Conservation (phyloP, 2,113 vertebrate genomes). For the Carassius auratus region DNA sequence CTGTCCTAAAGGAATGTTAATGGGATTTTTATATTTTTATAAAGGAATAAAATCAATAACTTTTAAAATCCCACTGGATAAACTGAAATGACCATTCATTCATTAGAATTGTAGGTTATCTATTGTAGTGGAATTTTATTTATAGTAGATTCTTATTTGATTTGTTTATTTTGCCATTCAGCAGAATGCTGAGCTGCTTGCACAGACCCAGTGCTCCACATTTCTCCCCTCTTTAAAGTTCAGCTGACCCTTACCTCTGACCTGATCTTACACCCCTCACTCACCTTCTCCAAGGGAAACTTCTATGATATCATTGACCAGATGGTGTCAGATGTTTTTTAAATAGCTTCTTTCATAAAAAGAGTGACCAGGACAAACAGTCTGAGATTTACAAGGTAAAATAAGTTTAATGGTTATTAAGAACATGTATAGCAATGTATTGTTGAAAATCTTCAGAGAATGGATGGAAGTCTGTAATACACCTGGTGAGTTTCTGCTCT, state of each 20-base stretch:
- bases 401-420: background rate
- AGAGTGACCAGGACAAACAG: constrained; percentile 73
- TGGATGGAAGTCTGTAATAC: background rate
- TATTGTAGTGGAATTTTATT: background rate
- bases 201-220: constrained; percentile 71
- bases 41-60: no score
- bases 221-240: constrained; percentile 78
- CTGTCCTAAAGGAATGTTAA: no score
- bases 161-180: constrained; percentile 51
- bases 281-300: constrained; percentile 75
- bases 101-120: no score
- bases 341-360: constrained; percentile 72
- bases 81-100: no score
- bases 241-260: constrained; percentile 74
- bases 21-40: no score
- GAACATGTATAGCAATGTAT: background rate
- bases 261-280: constrained; percentile 74
- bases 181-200: constrained; percentile 81
- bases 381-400: constrained; percentile 74
- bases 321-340: constrained; percentile 75
- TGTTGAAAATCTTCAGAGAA: background rate
- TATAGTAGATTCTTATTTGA: background rate
- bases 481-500: constrained; percentile 73
- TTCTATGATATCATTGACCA: constrained; percentile 74
- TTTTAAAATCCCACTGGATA: no score